A percentile compares a stretch with the other conserved stretches of the same genome.
Conservation (phyloP, 2,888 invertebrate genomes). For the Ypsolopha sequella region DNA sequence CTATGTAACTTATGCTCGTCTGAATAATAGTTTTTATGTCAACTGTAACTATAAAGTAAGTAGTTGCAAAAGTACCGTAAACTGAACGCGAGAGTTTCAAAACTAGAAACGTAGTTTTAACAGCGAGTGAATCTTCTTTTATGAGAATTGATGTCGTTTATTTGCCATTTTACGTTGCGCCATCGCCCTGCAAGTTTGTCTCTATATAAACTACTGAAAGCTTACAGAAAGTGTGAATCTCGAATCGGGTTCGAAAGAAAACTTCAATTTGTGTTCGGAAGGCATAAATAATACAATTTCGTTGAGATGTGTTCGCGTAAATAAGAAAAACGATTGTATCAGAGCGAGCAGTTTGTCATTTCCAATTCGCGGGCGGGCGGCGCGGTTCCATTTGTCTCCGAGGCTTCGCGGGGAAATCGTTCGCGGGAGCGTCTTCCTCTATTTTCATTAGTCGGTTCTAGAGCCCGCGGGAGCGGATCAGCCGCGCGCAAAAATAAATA, state of each 20-base stretch:
- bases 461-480: slow-evolving; percentile 51
- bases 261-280: neutral
- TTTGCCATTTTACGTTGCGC: slow-evolving; percentile 28
- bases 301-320: neutral
- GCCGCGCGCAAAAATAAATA: slow-evolving; percentile 67
- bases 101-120: slow-evolving; percentile 23
- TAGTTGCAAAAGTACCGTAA: slow-evolving; percentile 2
- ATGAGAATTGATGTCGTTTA: slow-evolving; percentile 30
- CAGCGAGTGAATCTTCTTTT: slow-evolving; percentile 26
- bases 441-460: slow-evolving; percentile 59
- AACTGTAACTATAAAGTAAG: neutral
- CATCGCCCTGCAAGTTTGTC: slow-evolving; percentile 28
- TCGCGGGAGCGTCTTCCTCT: slow-evolving; percentile 37
- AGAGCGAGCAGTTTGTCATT: slow-evolving; percentile 15
- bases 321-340: slow-evolving; percentile 6
- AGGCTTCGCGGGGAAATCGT: slow-evolving; percentile 16
- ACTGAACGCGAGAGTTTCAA: slow-evolving; percentile 11
- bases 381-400: slow-evolving; percentile 2
- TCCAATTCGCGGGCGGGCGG: slow-evolving; percentile 13
- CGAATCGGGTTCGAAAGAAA: neutral
- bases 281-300: neutral
- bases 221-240: neutral
- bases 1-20: neutral
- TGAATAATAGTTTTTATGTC: neutral
- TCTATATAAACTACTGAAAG: slow-evolving; percentile 9